These are phyloP conservation scores for Cynopterus sphinx DNA, from an alignment of 2,797 vertebrate genomes.

Conservation along the genomic window DNA sequence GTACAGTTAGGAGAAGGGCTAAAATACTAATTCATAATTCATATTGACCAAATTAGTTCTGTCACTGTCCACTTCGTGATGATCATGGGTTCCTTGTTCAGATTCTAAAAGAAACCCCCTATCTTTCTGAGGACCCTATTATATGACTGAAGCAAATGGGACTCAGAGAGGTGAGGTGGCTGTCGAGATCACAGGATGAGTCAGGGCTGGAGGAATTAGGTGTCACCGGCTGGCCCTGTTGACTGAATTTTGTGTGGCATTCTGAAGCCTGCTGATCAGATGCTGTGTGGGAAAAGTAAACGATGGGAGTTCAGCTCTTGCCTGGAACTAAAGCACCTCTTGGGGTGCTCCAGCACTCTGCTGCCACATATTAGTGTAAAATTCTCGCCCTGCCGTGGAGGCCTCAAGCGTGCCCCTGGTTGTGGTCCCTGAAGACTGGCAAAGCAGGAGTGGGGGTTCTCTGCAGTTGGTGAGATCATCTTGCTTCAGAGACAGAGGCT, in stretches of 20 bases:
- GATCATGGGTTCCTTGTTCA: not conserved
- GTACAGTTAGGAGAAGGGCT: not conserved
- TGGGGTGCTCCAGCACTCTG: not conserved
- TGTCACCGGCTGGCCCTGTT: not conserved
- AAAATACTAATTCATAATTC: not conserved
- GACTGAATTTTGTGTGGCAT: not conserved
- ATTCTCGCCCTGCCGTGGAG: not conserved
- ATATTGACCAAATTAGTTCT: not conserved
- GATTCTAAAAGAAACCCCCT: not conserved
- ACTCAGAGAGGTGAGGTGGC: not conserved
- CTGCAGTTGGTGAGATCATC: not conserved
- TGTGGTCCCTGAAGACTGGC: not conserved
- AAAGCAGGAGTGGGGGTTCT: not conserved
- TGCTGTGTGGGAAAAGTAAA: not conserved
- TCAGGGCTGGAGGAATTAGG: not conserved
- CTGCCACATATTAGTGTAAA: rapidly evolving
- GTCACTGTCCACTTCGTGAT: not conserved
- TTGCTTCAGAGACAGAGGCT: not conserved
- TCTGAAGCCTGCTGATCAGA: not conserved
- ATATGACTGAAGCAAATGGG: not conserved
- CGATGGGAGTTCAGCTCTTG: rapidly evolving
- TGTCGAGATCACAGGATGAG: not conserved
- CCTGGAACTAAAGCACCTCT: not conserved
- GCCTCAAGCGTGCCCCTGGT: not conserved
- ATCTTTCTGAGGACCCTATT: not conserved